Evolutionary conservation across 2,888 invertebrate genomes (phyloP).

Genomic region (Nephrotoma guestfalica): DNA sequence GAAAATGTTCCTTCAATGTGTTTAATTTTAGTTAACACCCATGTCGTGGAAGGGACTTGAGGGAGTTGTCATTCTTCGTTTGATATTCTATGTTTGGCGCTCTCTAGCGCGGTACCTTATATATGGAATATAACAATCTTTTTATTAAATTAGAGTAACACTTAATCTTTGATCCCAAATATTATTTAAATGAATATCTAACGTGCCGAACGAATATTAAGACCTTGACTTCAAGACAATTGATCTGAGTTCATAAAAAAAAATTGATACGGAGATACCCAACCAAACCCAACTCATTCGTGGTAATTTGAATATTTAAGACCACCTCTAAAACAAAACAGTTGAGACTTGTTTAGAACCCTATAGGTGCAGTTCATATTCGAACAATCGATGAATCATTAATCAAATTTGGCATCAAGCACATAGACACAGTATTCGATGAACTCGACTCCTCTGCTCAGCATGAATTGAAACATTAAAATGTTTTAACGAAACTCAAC

Average conservation of each 20-base stretch:
- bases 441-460: background rate
- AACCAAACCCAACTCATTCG: background rate
- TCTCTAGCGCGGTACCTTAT: too few species aligned
- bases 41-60: too few species aligned
- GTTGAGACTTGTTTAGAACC: background rate
- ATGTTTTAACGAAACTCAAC: background rate
- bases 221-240: background rate
- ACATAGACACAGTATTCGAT: background rate
- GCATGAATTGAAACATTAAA: background rate
- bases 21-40: too few species aligned
- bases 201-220: too few species aligned
- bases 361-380: background rate
- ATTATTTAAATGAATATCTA: too few species aligned
- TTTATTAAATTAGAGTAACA: too few species aligned
- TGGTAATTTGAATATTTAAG: background rate
- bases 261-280: background rate
- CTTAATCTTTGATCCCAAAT: too few species aligned
- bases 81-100: too few species aligned
- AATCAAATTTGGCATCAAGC: background rate
- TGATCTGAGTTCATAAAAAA: background rate
- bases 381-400: background rate
- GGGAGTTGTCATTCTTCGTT: too few species aligned
- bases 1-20: too few species aligned
- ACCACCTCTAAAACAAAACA: background rate
- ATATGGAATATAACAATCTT: too few species aligned